These are phyloP conservation scores for Phrynocephalus vlangalii DNA, from an alignment of 2,797 vertebrate species.

Conservation along the genomic window DNA sequence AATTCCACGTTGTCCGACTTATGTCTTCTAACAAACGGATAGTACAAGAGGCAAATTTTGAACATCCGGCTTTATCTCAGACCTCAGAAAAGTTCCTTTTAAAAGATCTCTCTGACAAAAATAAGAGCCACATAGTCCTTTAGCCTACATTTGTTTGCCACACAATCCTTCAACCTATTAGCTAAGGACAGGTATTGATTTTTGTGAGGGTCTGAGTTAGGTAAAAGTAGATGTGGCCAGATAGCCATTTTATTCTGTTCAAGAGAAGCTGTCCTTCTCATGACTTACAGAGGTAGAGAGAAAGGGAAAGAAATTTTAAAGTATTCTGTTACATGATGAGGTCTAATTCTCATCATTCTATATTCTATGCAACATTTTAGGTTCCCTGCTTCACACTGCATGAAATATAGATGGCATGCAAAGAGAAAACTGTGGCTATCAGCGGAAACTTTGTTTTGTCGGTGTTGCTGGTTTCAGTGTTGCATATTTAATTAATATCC, in stretches of 20 bases:
- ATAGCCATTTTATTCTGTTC: background rate
- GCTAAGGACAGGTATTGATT: background rate
- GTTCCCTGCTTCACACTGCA: background rate
- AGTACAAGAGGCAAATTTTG: background rate
- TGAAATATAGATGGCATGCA: slow-evolving; percentile 19
- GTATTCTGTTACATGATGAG: background rate
- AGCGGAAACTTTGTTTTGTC: slow-evolving; percentile 17
- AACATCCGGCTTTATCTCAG: background rate
- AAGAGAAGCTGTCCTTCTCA: background rate
- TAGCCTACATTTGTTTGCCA: background rate
- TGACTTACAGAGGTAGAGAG: background rate
- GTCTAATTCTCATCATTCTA: background rate
- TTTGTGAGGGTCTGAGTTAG: background rate
- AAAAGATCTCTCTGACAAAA: too few relatives aligned
- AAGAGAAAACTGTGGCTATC: slow-evolving; percentile 1
- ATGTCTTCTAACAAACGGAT: background rate
- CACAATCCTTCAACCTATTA: background rate
- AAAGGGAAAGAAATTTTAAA: background rate
- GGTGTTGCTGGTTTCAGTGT: background rate
- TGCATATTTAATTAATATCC: slow-evolving; percentile 27
- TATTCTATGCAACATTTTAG: background rate
- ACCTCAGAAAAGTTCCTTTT: too few relatives aligned
- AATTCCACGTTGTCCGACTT: background rate
- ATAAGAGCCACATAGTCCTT: background rate
- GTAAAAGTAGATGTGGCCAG: background rate